These are phyloP conservation scores for Aleiodes leptofemur DNA, from an alignment of 2,888 invertebrate species.

Conservation along the genomic window DNA sequence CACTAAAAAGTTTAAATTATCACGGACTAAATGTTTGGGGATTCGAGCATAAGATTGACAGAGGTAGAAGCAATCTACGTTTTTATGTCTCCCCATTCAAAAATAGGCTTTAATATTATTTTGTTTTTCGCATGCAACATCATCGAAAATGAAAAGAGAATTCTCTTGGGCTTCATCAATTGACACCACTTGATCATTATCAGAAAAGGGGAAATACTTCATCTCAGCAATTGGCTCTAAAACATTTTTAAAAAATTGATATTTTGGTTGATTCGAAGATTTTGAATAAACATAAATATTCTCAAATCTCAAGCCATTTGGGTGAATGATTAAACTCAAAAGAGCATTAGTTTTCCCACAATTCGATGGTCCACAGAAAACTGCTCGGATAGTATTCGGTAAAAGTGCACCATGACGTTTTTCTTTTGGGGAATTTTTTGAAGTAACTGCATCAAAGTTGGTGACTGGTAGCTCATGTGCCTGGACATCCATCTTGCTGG, in stretches of 20 bases:
- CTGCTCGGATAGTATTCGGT: too few species aligned
- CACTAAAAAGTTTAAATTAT: not conserved
- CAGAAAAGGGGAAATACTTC: not conserved
- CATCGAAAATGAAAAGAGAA: conserved; percentile 7
- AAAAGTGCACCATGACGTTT: too few species aligned
- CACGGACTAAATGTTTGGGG: not conserved
- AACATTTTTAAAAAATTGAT: too few species aligned
- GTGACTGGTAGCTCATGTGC: conserved; percentile 3
- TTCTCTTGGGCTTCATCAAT: conserved; percentile 2
- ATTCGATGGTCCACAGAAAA: too few species aligned
- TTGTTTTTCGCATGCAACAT: conserved; percentile 22
- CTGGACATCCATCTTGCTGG: not conserved
- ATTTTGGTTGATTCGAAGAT: too few species aligned
- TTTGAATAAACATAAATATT: too few species aligned
- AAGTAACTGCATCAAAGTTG: not conserved
- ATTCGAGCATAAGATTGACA: not conserved
- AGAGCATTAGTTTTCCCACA: too few species aligned
- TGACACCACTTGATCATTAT: not conserved
- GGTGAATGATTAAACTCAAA: too few species aligned
- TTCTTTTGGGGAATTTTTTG: not conserved
- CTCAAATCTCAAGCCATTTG: too few species aligned
- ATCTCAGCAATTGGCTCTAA: not conserved
- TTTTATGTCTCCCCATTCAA: not conserved
- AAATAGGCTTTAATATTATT: conserved; percentile 6
- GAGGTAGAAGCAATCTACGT: not conserved